A percentile compares a stretch with the other conserved stretches of the same genome.
phyloP scores from a whole-genome alignment of 2,797 vertebrate species.

The Acanthurus tractus region DNA sequence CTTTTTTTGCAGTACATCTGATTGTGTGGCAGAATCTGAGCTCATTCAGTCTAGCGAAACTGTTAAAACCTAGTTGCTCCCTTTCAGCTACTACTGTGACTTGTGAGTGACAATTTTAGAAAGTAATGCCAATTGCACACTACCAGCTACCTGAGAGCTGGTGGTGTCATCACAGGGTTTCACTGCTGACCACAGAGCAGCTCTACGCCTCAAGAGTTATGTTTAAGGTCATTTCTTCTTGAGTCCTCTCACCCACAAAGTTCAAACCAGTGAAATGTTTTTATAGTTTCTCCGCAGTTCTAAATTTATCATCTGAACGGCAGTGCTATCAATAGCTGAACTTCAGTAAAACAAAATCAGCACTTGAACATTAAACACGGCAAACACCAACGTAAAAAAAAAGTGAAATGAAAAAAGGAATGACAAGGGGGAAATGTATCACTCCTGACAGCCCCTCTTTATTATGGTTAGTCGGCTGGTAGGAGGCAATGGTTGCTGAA shows the following conservation, averaged over 20 bases:
- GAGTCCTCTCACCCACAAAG: constrained; percentile 3
- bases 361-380: neutral
- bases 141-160: constrained; percentile 41
- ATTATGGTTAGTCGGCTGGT: constrained; percentile 24
- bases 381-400: neutral
- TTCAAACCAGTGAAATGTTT: constrained; percentile 8
- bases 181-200: constrained; percentile 15
- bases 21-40: neutral
- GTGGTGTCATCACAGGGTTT: constrained; percentile 19
- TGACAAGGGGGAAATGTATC: constrained; percentile 31
- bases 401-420: neutral
- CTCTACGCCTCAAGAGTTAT: neutral
- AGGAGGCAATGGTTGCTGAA: constrained; percentile 41
- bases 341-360: neutral
- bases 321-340: neutral
- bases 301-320: neutral
- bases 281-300: neutral
- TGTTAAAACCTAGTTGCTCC: constrained; percentile 11
- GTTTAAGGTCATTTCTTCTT: constrained; percentile 39
- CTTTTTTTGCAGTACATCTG: neutral
- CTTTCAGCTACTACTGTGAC: constrained; percentile 7
- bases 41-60: neutral
- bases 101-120: neutral
- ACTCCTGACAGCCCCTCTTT: constrained; percentile 38
- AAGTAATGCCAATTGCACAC: constrained; percentile 16